phyloP scores from a whole-genome alignment of 2,888 invertebrate species.

The Drymonia ruficornis region DNA sequence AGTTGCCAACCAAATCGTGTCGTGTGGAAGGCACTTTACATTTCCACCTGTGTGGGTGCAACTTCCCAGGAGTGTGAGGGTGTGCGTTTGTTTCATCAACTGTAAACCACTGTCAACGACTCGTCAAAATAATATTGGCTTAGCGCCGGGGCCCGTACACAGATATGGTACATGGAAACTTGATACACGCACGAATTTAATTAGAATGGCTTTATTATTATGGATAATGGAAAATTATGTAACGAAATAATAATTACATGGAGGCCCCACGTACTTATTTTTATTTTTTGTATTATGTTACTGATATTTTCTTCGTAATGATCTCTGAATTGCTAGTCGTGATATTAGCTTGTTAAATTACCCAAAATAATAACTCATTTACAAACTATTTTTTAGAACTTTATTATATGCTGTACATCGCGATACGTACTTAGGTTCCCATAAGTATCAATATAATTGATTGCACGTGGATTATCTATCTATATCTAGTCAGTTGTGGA shows the following conservation, averaged over 20 bases:
- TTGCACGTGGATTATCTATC: background rate
- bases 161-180: conserved; percentile 67
- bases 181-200: conserved; percentile 74
- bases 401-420: too few relatives aligned
- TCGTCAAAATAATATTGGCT: conserved; percentile 84
- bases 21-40: too few relatives aligned
- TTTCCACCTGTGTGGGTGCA: conserved; percentile 51
- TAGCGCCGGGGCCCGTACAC: conserved; percentile 67
- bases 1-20: too few relatives aligned
- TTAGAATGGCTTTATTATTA: conserved; percentile 53
- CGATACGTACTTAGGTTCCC: too few relatives aligned
- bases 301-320: too few relatives aligned
- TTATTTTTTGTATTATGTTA: conserved; percentile 4
- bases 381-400: too few relatives aligned
- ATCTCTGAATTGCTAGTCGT: too few relatives aligned
- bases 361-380: too few relatives aligned
- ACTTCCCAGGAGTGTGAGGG: conserved; percentile 48
- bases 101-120: conserved; percentile 83
- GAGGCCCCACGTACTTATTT: conserved; percentile 6
- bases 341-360: too few relatives aligned
- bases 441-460: conserved; percentile 13
- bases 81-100: conserved; percentile 77
- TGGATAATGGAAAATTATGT: conserved; percentile 42
- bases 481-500: conserved; percentile 20
- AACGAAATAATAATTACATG: conserved; percentile 29